Evolutionary conservation across 1,140 invertebrate species (phyloP).

Genomic region (Diprion similis): DNA sequence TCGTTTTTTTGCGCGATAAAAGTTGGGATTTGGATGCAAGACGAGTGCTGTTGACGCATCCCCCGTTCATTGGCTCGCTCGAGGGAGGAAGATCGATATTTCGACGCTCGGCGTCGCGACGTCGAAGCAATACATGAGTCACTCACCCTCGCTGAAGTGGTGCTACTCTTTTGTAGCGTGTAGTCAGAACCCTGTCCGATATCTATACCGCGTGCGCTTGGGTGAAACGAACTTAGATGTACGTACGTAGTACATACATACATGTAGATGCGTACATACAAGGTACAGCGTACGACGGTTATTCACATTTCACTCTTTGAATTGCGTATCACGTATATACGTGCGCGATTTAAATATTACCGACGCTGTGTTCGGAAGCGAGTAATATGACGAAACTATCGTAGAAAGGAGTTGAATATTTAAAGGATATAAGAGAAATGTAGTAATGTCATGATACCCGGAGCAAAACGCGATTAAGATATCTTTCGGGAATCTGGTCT

Average conservation of each 20-base stretch:
- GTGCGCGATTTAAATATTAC: not conserved
- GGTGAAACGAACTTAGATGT: not conserved
- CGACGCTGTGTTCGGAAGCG: too few relatives aligned
- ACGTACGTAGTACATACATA: not conserved
- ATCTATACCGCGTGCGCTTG: not conserved
- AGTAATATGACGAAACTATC: too few relatives aligned
- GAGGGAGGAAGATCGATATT: constrained; percentile 53
- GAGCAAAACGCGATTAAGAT: not conserved
- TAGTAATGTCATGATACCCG: not conserved
- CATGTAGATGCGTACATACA: not conserved
- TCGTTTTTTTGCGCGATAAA: too few relatives aligned
- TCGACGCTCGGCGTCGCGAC: constrained; percentile 51
- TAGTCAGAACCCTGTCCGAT: not conserved
- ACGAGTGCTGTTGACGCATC: constrained; percentile 1
- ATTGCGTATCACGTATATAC: not conserved
- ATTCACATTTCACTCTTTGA: not conserved
- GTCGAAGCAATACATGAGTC: constrained; percentile 57
- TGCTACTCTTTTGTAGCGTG: constrained; percentile 4
- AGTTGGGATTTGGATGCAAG: too few relatives aligned
- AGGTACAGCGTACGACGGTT: not conserved
- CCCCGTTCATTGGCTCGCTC: constrained; percentile 6
- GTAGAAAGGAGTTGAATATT: not conserved
- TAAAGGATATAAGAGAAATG: not conserved
- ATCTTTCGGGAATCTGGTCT: not conserved
- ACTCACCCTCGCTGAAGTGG: constrained; percentile 50